Evolutionary conservation across 2,797 vertebrate genomes (phyloP).

Genomic region (Otolemur crassicaudatus): DNA sequence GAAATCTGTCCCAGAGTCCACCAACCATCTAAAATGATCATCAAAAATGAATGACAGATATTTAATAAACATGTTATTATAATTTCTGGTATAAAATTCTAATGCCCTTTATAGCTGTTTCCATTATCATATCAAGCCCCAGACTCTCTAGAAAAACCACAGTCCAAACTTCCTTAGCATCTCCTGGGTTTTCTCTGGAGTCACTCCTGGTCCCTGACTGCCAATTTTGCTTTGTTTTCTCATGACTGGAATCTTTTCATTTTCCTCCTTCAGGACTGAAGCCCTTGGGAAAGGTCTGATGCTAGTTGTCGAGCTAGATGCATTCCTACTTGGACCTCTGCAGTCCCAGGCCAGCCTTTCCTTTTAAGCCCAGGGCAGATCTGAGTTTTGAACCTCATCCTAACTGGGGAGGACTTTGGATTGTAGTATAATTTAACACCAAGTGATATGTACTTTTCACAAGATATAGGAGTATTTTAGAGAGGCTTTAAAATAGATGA

Average conservation of each 20-base stretch:
- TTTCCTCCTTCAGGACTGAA: rapidly evolving
- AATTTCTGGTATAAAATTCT: neutral
- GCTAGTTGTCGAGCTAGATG: neutral
- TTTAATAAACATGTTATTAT: neutral
- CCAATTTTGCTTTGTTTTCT: too few species aligned
- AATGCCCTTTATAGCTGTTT: neutral
- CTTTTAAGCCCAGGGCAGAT: neutral
- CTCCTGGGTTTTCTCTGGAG: neutral
- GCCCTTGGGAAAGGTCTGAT: neutral
- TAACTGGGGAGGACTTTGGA: neutral
- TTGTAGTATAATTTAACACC: too few species aligned
- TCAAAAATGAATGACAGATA: neutral
- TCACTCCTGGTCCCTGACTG: neutral
- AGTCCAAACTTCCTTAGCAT: neutral
- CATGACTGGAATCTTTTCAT: neutral
- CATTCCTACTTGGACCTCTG: rapidly evolving
- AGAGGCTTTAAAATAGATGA: neutral
- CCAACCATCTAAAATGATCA: slow-evolving; percentile 84
- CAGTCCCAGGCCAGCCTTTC: neutral
- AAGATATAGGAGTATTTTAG: neutral
- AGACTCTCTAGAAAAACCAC: neutral
- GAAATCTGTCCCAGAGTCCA: slow-evolving; percentile 88
- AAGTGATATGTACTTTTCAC: neutral
- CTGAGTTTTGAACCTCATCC: neutral
- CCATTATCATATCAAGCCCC: rapidly evolving